Evolutionary conservation across 2,888 invertebrate species (phyloP).

Genomic region (Eupithecia vulgata): DNA sequence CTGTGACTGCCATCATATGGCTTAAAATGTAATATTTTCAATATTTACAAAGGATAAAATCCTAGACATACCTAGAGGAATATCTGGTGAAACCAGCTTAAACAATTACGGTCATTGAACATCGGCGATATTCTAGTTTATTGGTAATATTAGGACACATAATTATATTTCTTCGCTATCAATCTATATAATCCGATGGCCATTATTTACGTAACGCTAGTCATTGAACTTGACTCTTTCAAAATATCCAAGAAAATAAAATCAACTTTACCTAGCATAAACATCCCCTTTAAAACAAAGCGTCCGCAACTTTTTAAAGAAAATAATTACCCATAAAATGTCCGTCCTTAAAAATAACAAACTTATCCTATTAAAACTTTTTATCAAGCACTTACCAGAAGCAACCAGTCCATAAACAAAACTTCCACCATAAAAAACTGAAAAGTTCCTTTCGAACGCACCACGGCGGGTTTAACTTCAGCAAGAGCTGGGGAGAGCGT

Average conservation of each 20-base stretch:
- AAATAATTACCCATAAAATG: constrained; percentile 37
- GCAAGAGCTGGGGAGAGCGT: constrained; percentile 39
- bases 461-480: constrained; percentile 61
- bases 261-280: constrained; percentile 9
- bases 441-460: constrained; percentile 55
- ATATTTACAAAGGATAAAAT: background rate
- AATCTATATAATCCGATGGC: background rate
- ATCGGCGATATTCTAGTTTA: background rate
- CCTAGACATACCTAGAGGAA: too few species aligned
- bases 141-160: too few species aligned
- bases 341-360: constrained; percentile 27
- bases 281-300: constrained; percentile 10
- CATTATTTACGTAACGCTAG: background rate
- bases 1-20: background rate
- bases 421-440: constrained; percentile 54
- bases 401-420: constrained; percentile 55
- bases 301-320: constrained; percentile 23
- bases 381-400: constrained; percentile 52
- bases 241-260: constrained; percentile 4
- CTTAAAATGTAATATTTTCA: background rate
- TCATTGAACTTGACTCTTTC: background rate
- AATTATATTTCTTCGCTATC: too few species aligned
- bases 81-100: background rate
- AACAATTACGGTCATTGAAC: background rate
- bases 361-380: constrained; percentile 44